phyloP scores from a whole-genome alignment of 2,888 invertebrate species.

The Anodontia alba region DNA sequence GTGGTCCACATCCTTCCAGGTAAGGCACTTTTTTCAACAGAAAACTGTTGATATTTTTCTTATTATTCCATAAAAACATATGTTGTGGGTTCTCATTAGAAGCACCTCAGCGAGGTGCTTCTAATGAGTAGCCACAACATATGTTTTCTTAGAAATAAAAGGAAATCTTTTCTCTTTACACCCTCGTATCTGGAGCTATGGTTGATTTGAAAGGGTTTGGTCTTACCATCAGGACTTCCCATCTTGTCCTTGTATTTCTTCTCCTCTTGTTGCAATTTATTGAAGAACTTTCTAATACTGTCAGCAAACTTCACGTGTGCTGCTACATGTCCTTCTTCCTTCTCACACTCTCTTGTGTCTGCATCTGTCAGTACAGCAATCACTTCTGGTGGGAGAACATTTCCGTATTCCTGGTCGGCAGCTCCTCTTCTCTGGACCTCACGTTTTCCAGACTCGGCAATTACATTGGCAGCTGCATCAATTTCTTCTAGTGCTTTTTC shows the following conservation, averaged over 20 bases:
- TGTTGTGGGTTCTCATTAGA: no score
- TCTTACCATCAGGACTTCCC: constrained; percentile 63
- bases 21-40: no score
- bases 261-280: constrained; percentile 79
- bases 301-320: constrained; percentile 79
- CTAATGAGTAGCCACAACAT: no score
- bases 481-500: constrained; percentile 68
- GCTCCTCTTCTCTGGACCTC: constrained; percentile 81
- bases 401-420: constrained; percentile 76
- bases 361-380: constrained; percentile 78
- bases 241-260: constrained; percentile 77
- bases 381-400: constrained; percentile 80
- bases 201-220: no score
- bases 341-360: constrained; percentile 73
- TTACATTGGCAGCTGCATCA: constrained; percentile 68
- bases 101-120: no score
- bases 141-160: no score
- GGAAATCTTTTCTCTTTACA: no score
- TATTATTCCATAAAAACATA: no score
- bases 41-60: no score
- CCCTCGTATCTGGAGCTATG: no score
- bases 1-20: no score
- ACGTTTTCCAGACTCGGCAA: constrained; percentile 75
- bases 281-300: constrained; percentile 77
- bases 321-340: constrained; percentile 73